Evolutionary conservation across 2,113 vertebrate genomes (phyloP).

Genomic region (rat (Rattus norvegicus)): DNA sequence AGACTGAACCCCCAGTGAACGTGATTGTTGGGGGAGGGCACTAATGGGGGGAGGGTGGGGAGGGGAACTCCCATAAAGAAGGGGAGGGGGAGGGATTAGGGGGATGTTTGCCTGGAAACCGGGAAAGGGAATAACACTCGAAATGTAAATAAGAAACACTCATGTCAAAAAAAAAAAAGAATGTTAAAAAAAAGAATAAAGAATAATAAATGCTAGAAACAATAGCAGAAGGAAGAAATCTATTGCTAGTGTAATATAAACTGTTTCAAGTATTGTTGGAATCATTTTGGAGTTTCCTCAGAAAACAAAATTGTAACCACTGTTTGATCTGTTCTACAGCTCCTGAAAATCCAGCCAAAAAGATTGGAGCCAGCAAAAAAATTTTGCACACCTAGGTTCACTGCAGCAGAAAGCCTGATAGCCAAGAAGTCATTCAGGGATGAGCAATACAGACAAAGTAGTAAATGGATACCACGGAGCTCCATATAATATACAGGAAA

Average conservation of each 20-base stretch:
- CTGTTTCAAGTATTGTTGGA: background rate
- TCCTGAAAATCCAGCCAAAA: background rate
- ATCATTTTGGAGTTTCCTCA: background rate
- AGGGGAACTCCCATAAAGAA: no score
- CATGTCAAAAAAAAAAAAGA: no score
- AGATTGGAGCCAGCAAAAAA: background rate
- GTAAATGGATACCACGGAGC: background rate
- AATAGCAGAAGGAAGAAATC: background rate
- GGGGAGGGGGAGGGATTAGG: no score
- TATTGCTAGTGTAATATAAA: background rate
- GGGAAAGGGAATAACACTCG: no score
- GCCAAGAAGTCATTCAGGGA: background rate
- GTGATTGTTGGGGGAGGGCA: no score
- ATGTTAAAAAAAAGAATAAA: no score
- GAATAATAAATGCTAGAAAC: background rate
- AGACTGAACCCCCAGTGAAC: no score
- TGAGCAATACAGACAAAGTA: background rate
- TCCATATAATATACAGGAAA: background rate
- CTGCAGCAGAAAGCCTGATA: background rate
- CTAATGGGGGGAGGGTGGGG: no score
- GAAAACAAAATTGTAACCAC: background rate
- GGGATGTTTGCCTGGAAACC: no score
- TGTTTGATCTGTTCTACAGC: background rate
- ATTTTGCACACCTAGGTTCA: no score
- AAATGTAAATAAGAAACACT: no score